Evolutionary conservation across 2,113 vertebrate species (phyloP), one percentile per base, ranked within the genome.

Genomic region (Dipodomys merriami): DNA sequence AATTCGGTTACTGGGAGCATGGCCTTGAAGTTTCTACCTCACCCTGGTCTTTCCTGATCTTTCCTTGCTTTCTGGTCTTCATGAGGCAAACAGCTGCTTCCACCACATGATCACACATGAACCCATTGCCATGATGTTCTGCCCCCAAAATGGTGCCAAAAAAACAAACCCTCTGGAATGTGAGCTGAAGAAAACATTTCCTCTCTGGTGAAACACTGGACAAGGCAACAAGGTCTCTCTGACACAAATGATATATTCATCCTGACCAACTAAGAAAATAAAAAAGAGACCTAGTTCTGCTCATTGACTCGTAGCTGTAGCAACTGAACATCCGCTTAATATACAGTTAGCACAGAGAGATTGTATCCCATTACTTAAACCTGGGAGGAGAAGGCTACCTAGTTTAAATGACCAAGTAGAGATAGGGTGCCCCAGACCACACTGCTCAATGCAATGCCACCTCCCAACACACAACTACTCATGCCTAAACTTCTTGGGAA

Each of bases 361-460:
- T 68, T 95, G 91, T 64, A 49, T 86, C 78, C 11, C 91, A 49
- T 62, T 7, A 5, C 82, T 96, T 93, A 89, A 82, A 72, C 60
- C 92, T 88, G 49, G 46, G 60, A 39, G 94, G 95, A 95, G 13
- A 46, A 86, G 91, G 78, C 93, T 90, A 78, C 57, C 27, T 92
- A 95, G 85, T 96, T 96, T 95, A 92, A 94, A 94, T 82, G 86
- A 97, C 93, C 88, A 93, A 79, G 53, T 80, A 89, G 94, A 94
- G 91, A 89, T 92, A 2, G 90, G 93, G 91, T 95, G 91, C 77
- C 94, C 73, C 88, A 1, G 3, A 73, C 39, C 89, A 33, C 49
- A 35, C 83, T 91, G 85, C 87, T 49, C 86, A 92, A 91, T 79
- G 53, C 69, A 86, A 73, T 85, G 71, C 53, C 57, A 44, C 46